Evolutionary conservation across 2,113 vertebrate genomes (phyloP), one percentile per base, ranked within the genome.

Genomic region (Nothobranchius furzeri): DNA sequence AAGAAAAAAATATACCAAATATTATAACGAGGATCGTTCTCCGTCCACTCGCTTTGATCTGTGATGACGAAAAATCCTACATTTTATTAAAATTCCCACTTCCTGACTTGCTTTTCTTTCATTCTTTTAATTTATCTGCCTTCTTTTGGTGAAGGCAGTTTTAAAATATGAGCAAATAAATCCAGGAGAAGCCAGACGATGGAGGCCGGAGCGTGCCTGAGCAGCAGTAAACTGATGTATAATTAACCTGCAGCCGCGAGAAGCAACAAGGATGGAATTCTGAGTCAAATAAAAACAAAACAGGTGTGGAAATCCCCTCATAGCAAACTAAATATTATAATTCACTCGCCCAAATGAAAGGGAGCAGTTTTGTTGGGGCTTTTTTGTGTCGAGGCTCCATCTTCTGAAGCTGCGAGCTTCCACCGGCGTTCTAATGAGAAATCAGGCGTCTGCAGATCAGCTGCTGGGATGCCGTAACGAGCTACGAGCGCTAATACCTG

Each of bases 251-350:
- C 68, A 69, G 49, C 73, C 64, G 7, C 9, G 37, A 40, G 37
- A 58, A 65, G 24, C 60, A 60, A 60, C 46, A 50, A 73, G 66
- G 56, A 64, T 70, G 83, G 81, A 87, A 79, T 61, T 69, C 36
- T 71, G 79, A 85, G 80, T 65, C 69, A 85, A 85, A 80, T 85
- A 78, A 89, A 89, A 78, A 20, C 6, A 77, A 70, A 76, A 70
- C 60, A 67, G n/a, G 24, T 60, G 84, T 30, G 91, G 91, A 92
- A 92, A 88, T 89, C 79, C 91, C 92, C 90, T 79, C 80, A 78
- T 81, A 86, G 84, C 85, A 77, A 56, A 70, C 82, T 87, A 80
- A 91, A 88, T 50, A 87, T 88, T 83, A 85, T 92, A 66, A 91
- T 89, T 91, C 78, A 51, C 66, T 55, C 47, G 69, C 67, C 76